A percentile compares a stretch with the other conserved stretches of the same genome.
phyloP scores from a whole-genome alignment of 2,888 invertebrate genomes.

The Yponomeuta evonymella region DNA sequence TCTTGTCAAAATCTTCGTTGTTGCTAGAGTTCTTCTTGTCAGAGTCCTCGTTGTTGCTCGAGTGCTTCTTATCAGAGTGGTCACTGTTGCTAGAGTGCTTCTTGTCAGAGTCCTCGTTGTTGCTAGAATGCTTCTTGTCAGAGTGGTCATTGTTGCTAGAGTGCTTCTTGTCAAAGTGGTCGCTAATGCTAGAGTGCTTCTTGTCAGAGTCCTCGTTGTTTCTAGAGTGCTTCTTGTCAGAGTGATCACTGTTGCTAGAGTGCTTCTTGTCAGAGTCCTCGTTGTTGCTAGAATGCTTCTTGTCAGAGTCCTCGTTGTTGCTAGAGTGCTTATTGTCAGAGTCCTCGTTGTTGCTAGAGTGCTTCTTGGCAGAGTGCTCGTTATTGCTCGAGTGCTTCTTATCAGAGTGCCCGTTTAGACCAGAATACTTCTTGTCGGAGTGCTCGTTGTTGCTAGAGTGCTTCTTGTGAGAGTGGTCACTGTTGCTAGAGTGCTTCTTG shows the following conservation, averaged over 20 bases:
- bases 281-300: background rate
- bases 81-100: background rate
- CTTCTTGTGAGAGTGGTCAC: background rate
- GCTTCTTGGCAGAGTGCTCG: background rate
- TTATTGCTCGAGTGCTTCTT: background rate
- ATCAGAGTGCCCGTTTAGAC: background rate
- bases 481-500: background rate
- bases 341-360: background rate
- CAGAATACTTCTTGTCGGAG: background rate
- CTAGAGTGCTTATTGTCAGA: background rate
- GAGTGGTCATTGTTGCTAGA: background rate
- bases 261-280: background rate
- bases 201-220: background rate
- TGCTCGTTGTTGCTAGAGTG: background rate
- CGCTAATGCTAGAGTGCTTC: background rate
- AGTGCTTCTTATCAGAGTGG: background rate
- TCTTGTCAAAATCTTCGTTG: background rate
- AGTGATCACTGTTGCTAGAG: background rate
- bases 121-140: background rate
- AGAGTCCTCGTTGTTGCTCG: background rate
- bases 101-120: background rate
- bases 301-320: background rate
- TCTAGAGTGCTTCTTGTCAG: background rate
- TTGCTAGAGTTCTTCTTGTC: background rate
- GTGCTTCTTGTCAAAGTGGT: background rate